Base-by-base conservation (phyloP, 2,888 invertebrate genomes). In the Amphimallon solstitiale region DNA sequence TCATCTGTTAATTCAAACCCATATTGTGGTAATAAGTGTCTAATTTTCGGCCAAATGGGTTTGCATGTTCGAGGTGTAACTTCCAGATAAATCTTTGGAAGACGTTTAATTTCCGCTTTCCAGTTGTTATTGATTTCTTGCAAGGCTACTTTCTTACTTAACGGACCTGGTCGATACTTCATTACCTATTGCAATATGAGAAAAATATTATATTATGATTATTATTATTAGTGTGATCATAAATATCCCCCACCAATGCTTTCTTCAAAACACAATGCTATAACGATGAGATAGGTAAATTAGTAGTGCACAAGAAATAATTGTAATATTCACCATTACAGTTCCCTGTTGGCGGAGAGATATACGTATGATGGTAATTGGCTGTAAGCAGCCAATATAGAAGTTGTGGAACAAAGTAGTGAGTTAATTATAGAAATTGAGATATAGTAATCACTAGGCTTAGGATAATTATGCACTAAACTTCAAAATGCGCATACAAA, bases 91-190 rank as follows among this genome's bases (percentile, higher is more conserved):
- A 86, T 78, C 75, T 81, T 82, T n/a, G 88, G 88, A 46, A 88
- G 78, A 63, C 80, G 77, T 43, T 84, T 79, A 56, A 86, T 70
- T 72, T 85, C 81, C 29, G 83, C 82, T 63, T 81, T 76, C 72
- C 86, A 86, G 68, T 84, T 77, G 40, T 83, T 83, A 72, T 84
- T 83, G 68, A 81, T 78, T 23, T 85, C 83, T 68, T 81, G 85
- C 21, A 87, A 78, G 60, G 75, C 65, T 52, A 74, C 77, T 78
- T 88, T 88, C 74, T 80, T 85, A 59, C 80, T 78, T 48, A 88
- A 77, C 2, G 88, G 88, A 0, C 88, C 88, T 2, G 88, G 86
- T 74, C 84, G 86, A 75, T 88, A 87, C 72, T 82, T 82, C 83
- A 73, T 80, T 79, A 45, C 77, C 74, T 66, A 29, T 29, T 29